Conservation (phyloP, 2,888 invertebrate genomes). For the Drosophila putrida region DNA sequence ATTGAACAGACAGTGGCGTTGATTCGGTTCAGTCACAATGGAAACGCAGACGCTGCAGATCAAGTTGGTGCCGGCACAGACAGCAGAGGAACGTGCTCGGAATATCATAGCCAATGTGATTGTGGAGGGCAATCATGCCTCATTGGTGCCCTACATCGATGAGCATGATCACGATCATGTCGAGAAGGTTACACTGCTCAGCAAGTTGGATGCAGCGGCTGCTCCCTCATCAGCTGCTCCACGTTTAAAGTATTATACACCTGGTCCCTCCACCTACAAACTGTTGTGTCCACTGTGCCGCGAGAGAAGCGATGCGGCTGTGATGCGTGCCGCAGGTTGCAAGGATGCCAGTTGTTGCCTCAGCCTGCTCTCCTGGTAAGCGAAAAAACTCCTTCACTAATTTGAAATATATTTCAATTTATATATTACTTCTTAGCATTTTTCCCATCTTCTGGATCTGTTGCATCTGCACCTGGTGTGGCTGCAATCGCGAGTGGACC, state of each 20-base stretch:
- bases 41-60: constrained; percentile 72
- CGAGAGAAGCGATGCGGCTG: constrained; percentile 80
- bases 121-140: constrained; percentile 64
- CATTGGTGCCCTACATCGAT: constrained; percentile 77
- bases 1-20: background rate
- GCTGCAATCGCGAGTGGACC: constrained; percentile 82
- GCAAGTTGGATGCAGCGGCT: constrained; percentile 36
- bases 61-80: constrained; percentile 74
- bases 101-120: constrained; percentile 81
- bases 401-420: background rate
- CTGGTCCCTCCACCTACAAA: constrained; percentile 82
- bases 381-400: background rate
- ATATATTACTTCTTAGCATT: constrained; percentile 46
- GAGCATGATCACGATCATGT: constrained; percentile 53
- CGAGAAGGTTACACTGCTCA: constrained; percentile 49
- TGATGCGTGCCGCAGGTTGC: constrained; percentile 77
- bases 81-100: constrained; percentile 76
- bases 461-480: constrained; percentile 81
- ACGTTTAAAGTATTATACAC: constrained; percentile 79
- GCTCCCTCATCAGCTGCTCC: constrained; percentile 14
- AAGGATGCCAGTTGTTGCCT: constrained; percentile 79
- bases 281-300: constrained; percentile 82
- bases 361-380: constrained; percentile 82
- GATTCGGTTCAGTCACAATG: constrained; percentile 59
- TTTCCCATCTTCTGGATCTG: constrained; percentile 83